Evolutionary conservation across 2,113 vertebrate species (phyloP), one percentile per base, ranked within the genome.

Genomic region (Calonectris borealis): DNA sequence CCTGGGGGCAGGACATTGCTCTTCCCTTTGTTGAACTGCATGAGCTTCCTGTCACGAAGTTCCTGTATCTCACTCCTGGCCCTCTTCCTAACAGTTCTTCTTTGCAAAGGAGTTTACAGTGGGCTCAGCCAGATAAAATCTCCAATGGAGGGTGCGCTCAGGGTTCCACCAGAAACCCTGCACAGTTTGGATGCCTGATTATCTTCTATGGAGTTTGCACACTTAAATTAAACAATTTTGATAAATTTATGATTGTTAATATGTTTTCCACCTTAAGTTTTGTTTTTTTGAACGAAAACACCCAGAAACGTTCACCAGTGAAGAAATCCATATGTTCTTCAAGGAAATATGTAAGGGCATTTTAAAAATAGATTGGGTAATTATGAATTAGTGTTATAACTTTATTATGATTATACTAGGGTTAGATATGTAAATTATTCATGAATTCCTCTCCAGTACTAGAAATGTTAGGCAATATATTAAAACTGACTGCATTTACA

Each of bases 281-380:
- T 55, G 5, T 1, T 40, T 12, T 40, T 40, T 40, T 40, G 10
- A 4, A 36, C 13, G 68, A 32, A 26, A 62, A 25, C 0, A 1
- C 11, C 10, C 21, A 65, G 17, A 91, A 49, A 6, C 7, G n/a
- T 26, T 60, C 17, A 49, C 11, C 9, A 25, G 20, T 44, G 17
- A 90, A 70, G n/a, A 64, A 65, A 65, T 49, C 4, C 0, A 1
- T 46, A 22, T 5, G 16, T 44, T 82, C 12, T 36, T 24, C 16
- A 57, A 46, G 2, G 3, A 64, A 40, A 48, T 16, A 25, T 11
- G 6, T 36, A 14, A 70, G 36, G 8, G 10, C 0, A 17, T 58
- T 80, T 70, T 26, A 46, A 84, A 71, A 71, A 64, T 13, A 44
- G 61, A 26, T 4, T 4, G 3, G 34, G 7, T 27, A 44, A 27